Evolutionary conservation across 2,113 vertebrate genomes (phyloP).

Genomic region (Steatornis caripensis): DNA sequence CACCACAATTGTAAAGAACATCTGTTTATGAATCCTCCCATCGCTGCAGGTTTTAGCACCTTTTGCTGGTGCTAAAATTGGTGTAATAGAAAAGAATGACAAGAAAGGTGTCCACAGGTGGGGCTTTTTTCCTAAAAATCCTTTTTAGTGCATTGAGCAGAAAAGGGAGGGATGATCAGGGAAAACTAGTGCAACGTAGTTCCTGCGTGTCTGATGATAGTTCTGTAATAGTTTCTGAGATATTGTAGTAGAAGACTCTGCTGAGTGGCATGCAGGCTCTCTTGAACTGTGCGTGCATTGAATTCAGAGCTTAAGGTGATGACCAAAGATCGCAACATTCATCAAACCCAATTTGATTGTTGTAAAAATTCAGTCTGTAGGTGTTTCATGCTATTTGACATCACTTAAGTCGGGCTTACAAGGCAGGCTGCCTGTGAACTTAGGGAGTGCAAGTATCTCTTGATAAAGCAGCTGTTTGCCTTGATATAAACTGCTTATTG

Average conservation of each 20-base stretch:
- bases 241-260: background rate
- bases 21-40: background rate
- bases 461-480: background rate
- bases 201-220: rapidly evolving
- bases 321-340: background rate
- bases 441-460: too few relatives aligned
- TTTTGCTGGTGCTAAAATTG: background rate
- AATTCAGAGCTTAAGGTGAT: background rate
- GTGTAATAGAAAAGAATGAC: background rate
- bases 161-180: rapidly evolving
- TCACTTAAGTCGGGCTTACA: background rate
- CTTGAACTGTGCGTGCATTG: background rate
- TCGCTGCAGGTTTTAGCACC: background rate
- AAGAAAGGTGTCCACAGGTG: background rate
- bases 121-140: background rate
- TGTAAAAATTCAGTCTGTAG: background rate
- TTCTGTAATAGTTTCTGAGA: background rate
- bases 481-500: background rate
- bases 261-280: background rate
- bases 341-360: background rate
- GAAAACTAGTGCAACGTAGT: background rate
- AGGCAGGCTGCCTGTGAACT: background rate
- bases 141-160: background rate
- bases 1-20: background rate
- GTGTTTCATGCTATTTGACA: rapidly evolving